phyloP scores from a whole-genome alignment of 2,113 vertebrate species.

The Numenius arquata region DNA sequence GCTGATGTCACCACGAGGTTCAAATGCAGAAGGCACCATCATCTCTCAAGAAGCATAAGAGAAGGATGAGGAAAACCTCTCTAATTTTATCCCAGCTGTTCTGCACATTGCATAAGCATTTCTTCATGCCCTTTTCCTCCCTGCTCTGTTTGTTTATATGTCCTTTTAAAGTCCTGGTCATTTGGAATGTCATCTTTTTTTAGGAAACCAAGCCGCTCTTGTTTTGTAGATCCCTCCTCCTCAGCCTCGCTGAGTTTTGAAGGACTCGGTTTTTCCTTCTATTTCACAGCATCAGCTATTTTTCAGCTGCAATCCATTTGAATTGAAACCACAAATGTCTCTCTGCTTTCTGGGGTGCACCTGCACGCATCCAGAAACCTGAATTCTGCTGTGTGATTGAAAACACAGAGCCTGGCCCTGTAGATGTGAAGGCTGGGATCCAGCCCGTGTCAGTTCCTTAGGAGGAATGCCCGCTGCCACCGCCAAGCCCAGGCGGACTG shows the following conservation, averaged over 20 bases:
- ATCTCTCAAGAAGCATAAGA: background rate
- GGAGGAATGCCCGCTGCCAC: background rate
- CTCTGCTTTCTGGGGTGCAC: background rate
- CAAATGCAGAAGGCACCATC: background rate
- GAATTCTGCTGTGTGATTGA: background rate
- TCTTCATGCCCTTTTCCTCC: background rate
- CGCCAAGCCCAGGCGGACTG: background rate
- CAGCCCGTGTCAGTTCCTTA: rapidly evolving
- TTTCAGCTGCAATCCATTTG: background rate
- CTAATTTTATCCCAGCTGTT: background rate
- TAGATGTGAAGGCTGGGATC: background rate
- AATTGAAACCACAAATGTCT: background rate
- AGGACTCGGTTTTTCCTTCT: background rate
- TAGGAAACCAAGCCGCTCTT: background rate
- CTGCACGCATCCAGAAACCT: background rate
- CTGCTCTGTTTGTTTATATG: background rate
- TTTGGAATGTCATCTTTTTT: background rate
- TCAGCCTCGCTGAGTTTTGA: background rate
- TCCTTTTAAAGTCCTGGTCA: background rate
- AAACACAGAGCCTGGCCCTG: background rate
- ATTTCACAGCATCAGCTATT: background rate
- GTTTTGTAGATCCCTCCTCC: background rate
- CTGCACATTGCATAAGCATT: background rate
- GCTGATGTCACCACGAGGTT: background rate
- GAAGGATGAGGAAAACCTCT: background rate